phyloP scores from a whole-genome alignment of 2,888 invertebrate species.

The Steinernema scapterisci region DNA sequence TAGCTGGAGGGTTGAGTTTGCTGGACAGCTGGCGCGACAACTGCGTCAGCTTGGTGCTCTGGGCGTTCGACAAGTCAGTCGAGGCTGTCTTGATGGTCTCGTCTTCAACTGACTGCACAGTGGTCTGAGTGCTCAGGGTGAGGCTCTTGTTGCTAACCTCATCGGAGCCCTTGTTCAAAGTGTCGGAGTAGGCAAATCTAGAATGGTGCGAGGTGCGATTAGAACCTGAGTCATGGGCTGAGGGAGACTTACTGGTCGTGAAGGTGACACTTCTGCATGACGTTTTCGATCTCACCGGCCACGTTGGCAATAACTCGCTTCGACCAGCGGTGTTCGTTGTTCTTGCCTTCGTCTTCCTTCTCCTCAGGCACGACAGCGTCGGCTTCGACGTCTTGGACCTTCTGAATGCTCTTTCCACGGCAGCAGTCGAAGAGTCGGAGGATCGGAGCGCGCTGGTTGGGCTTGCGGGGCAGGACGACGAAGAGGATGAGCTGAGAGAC shows the following conservation, averaged over 20 bases:
- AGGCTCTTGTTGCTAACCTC: conserved; percentile 45
- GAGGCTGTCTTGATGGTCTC: conserved; percentile 4
- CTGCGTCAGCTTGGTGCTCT: conserved; percentile 39
- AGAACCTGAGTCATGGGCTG: conserved; percentile 16
- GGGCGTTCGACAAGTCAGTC: conserved; percentile 37
- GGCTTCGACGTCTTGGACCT: conserved; percentile 38
- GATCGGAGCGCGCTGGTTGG: conserved; percentile 60
- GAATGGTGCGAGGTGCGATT: background rate
- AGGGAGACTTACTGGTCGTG: conserved; percentile 57
- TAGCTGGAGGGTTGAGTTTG: conserved; percentile 30
- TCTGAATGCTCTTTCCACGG: conserved; percentile 42
- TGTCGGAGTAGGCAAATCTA: conserved; percentile 57
- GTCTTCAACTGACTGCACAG: conserved; percentile 34
- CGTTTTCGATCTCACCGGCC: conserved; percentile 63
- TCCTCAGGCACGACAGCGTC: conserved; percentile 43
- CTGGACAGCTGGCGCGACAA: conserved; percentile 36
- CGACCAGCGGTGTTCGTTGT: conserved; percentile 57
- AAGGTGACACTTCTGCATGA: conserved; percentile 59
- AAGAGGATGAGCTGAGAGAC: conserved; percentile 79
- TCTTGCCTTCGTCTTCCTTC: conserved; percentile 42
- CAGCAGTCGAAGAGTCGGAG: conserved; percentile 53
- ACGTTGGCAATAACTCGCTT: conserved; percentile 59
- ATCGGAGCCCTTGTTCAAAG: conserved; percentile 53
- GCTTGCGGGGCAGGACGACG: conserved; percentile 75
- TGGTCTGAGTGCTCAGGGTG: conserved; percentile 42